Evolutionary conservation across 2,888 invertebrate genomes (phyloP), one percentile per base, ranked within the genome.

Genomic region (Rhogogaster chlorosoma): DNA sequence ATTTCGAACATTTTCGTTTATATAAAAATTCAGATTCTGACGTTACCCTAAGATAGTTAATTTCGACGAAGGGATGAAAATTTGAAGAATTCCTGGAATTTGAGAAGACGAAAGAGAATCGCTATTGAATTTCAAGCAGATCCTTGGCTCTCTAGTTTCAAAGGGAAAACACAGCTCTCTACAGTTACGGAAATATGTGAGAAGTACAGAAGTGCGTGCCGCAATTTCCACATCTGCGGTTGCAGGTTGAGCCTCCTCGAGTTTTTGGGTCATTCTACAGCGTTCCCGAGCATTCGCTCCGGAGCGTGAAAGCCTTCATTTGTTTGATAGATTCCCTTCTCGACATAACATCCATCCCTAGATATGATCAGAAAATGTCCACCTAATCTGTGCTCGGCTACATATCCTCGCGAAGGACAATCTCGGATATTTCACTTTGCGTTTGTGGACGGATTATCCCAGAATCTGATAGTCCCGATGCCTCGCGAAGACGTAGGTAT

Each of bases 261-360:
- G 38, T 80, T 80, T 80, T 80, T 12, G 26, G 38, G 57, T 18
- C 32, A 49, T 80, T 61, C 26, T 38, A 18, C 38, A 80, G 15
- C 80, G 36, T 38, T 38, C 42, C 32, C 18, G 53, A 53, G 38
- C 57, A 22, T 61, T 9, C 4, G 61, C 7, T 22, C 36, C n/a
- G 7, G 22, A 80, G 36, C 26, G 36, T 38, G 5, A 36, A 36
- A 61, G 38, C 32, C 49, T 77, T 49, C 53, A 32, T 77, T 77
- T 77, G 77, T 53, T 6, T 53, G 49, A 53, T 77, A 26, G 77
- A 77, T 53, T 77, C 53, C 77, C 77, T 77, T 77, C 53, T 77
- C 32, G 77, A n/a, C 77, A 53, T 29, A 77, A 53, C 32, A 49
- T 77, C 77, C 18, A 6, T 9, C 29, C 77, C 18, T 42, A 38